These are phyloP conservation scores for Synergus umbraculus DNA, from an alignment of 2,888 invertebrate species.

Conservation along the genomic window DNA sequence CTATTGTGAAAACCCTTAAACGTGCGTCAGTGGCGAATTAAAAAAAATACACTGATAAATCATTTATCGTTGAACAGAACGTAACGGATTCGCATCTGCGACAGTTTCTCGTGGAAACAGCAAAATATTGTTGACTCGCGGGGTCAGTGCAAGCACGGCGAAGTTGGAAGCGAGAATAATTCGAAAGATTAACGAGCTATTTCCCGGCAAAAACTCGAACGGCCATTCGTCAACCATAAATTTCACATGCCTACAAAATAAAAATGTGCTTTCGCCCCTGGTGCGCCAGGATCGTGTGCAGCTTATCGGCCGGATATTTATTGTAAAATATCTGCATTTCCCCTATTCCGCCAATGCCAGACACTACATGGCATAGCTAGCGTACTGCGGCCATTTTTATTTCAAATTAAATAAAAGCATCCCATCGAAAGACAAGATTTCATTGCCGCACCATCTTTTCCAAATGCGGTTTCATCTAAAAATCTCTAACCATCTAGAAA, in stretches of 20 bases:
- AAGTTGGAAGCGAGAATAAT: slow-evolving; percentile 70
- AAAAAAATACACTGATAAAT: slow-evolving; percentile 12
- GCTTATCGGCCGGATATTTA: slow-evolving; percentile 74
- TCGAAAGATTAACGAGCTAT: slow-evolving; percentile 73
- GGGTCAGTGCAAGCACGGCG: slow-evolving; percentile 48
- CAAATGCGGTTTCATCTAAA: neutral
- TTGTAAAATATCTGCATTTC: slow-evolving; percentile 70
- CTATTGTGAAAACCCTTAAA: neutral
- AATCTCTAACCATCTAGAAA: neutral
- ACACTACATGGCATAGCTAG: slow-evolving; percentile 51
- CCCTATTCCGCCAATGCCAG: slow-evolving; percentile 46
- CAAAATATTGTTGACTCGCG: slow-evolving; percentile 57
- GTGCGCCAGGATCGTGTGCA: slow-evolving; percentile 62
- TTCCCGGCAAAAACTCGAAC: slow-evolving; percentile 68
- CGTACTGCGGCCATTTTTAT: slow-evolving; percentile 57
- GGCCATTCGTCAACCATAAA: slow-evolving; percentile 72
- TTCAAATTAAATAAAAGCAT: slow-evolving; percentile 61
- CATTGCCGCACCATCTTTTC: neutral
- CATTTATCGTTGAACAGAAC: slow-evolving; percentile 23
- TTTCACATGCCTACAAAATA: slow-evolving; percentile 68
- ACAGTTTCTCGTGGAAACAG: slow-evolving; percentile 42
- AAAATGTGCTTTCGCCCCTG: slow-evolving; percentile 58
- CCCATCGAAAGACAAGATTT: slow-evolving; percentile 40
- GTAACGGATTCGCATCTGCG: slow-evolving; percentile 5
- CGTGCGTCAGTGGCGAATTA: neutral